phyloP scores from a whole-genome alignment of 2,113 vertebrate species.

The Pagrus major region DNA sequence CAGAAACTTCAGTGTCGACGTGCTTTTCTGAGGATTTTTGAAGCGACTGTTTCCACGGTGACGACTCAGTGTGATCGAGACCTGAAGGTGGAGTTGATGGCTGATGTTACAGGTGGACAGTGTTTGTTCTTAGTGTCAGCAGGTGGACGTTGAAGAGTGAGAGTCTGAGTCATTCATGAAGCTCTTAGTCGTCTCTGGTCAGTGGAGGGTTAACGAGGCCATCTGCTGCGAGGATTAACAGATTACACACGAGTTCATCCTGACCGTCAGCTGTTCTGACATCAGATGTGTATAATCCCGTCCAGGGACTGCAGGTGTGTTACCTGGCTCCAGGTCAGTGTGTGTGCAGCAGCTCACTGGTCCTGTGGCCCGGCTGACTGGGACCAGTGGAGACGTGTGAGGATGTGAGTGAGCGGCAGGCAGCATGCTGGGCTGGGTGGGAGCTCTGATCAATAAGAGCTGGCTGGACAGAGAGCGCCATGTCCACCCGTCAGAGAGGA shows the following conservation, averaged over 20 bases:
- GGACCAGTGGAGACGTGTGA: neutral
- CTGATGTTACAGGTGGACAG: too few relatives aligned
- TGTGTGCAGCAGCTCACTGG: neutral
- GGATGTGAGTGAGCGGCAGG: neutral
- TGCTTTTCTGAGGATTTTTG: too few relatives aligned
- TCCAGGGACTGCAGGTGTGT: neutral
- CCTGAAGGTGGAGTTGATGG: neutral
- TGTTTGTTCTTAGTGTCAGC: neutral
- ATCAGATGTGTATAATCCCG: constrained; percentile 22
- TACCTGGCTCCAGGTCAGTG: constrained; percentile 21
- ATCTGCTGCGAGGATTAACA: constrained; percentile 78
- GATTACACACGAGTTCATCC: constrained; percentile 66
- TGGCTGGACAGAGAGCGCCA: constrained; percentile 53
- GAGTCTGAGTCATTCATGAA: neutral
- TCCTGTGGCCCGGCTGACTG: neutral
- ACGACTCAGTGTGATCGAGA: too few relatives aligned
- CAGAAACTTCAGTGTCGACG: too few relatives aligned
- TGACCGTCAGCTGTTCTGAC: constrained; percentile 23
- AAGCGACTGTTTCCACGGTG: too few relatives aligned
- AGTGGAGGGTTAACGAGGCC: constrained; percentile 43
- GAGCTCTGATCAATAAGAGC: constrained; percentile 72
- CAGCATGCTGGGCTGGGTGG: constrained; percentile 78
- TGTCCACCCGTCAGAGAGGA: neutral
- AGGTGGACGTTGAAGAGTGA: neutral
- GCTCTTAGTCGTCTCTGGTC: neutral